Base-by-base conservation (phyloP, 2,113 vertebrate genomes). In the Ochotona curzoniae region DNA sequence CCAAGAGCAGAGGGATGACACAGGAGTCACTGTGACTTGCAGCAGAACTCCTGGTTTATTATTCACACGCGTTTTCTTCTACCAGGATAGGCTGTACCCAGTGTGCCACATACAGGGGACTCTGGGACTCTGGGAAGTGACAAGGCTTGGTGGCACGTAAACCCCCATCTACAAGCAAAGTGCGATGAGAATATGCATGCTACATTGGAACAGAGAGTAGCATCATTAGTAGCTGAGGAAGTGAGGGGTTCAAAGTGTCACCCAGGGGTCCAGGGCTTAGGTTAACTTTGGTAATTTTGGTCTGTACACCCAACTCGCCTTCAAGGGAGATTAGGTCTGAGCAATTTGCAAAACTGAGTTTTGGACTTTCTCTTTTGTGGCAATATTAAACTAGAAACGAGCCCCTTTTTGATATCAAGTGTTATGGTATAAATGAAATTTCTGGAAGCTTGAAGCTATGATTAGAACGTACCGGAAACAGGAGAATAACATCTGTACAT, bases 111-210 rank as follows among this genome's bases (percentile, higher is more conserved):
- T 32, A 81, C n/a, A 87, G 69, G n/a, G 49, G 15, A 12, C 47
- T 54, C n/a, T 66, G 79, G 64, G 87, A 84, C 25, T 69, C 79
- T 17, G 14, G 2, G 11, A 2, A 12, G 49, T 79, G 93, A 86
- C 89, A 79, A 35, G 80, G 17, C 76, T 35, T 7, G 15, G 11
- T 61, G 82, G 85, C 92, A 92, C 82, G 85, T 60, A 79, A 92
- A 63, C 78, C 64, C 64, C 69, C 30, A 21, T 64, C 89, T 35
- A 15, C 78, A 81, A 81, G 93, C 76, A 51, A 32, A 83, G 66
- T 8, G 51, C 54, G 57, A 71, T 18, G 28, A 61, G 69, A 32
- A 15, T 30, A 69, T 69, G 28, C 26, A 49, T 69, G 51, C 47
- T 67, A 6, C 28, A 13, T 26, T 66, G 35, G 26, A 84, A 71